Evolutionary conservation across 2,113 vertebrate species (phyloP).

Genomic region (Glaucomys volans): DNA sequence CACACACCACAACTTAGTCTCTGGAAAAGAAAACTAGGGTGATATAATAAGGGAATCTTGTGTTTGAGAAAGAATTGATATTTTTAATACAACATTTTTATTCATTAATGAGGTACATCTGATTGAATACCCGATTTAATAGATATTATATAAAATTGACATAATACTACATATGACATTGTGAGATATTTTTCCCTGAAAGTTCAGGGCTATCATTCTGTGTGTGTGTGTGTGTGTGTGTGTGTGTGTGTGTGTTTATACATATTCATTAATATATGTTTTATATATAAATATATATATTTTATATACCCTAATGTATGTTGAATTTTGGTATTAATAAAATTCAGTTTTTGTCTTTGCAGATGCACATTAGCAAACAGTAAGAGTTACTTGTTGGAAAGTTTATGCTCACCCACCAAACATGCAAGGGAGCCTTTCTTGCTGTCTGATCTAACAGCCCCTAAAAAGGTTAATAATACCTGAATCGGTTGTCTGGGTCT

Average conservation of each 20-base stretch:
- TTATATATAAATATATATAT: too few species aligned
- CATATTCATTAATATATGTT: background rate
- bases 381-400: background rate
- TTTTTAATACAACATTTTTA: background rate
- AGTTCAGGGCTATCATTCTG: background rate
- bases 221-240: too few species aligned
- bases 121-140: background rate
- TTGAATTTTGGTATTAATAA: background rate
- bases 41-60: background rate
- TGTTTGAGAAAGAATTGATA: background rate
- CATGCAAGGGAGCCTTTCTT: background rate
- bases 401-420: fast-evolving
- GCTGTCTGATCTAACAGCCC: background rate
- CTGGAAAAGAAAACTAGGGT: background rate
- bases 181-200: background rate
- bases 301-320: background rate
- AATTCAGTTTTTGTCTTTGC: background rate
- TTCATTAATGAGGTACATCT: background rate
- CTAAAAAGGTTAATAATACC: background rate
- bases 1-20: background rate
- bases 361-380: background rate
- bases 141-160: background rate
- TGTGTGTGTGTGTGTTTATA: too few species aligned
- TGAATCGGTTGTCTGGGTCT: background rate
- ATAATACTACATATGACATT: background rate